Conservation (phyloP, 1,140 invertebrate genomes). For the Stegodyphus dumicola region DNA sequence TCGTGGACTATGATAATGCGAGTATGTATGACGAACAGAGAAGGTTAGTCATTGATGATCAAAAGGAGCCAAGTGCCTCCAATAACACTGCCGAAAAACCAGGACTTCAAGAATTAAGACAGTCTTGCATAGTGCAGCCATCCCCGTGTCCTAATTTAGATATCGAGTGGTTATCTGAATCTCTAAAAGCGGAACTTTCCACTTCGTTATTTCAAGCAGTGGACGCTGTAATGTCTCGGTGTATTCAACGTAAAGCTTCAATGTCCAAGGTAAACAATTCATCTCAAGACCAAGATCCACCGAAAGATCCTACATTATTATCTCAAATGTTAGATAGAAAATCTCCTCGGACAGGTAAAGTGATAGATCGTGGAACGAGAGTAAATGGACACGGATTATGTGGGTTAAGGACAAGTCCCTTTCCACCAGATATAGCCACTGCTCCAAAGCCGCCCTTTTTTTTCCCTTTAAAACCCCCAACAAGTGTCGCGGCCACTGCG, state of each 20-base stretch:
- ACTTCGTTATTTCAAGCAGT: constrained; percentile 85
- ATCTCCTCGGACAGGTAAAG: constrained; percentile 80
- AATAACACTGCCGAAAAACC: not conserved
- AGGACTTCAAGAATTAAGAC: constrained; percentile 10
- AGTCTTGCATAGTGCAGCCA: constrained; percentile 59
- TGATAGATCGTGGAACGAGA: constrained; percentile 75
- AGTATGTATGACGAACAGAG: constrained; percentile 45
- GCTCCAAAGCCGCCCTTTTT: constrained; percentile 45
- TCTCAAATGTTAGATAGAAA: constrained; percentile 84
- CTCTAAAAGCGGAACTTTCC: constrained; percentile 89
- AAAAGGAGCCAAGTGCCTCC: not conserved
- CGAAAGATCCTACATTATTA: constrained; percentile 54
- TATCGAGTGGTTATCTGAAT: constrained; percentile 86
- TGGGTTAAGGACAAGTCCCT: constrained; percentile 47
- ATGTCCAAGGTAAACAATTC: constrained; percentile 52
- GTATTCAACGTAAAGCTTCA: constrained; percentile 73
- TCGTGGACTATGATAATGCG: constrained; percentile 48
- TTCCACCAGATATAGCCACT: constrained; percentile 25
- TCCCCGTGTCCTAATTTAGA: constrained; percentile 72
- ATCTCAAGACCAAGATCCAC: constrained; percentile 10
- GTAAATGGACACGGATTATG: constrained; percentile 66
- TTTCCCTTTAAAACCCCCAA: constrained; percentile 42
- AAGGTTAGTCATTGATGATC: constrained; percentile 34
- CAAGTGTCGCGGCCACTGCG: constrained; percentile 70
- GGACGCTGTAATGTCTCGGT: constrained; percentile 86